Percentiles rank a stretch among this genome's conserved stretches.
These are phyloP conservation scores for Caenorhabditis drosophilae DNA, from an alignment of 2,888 invertebrate species.

Conservation along the genomic window DNA sequence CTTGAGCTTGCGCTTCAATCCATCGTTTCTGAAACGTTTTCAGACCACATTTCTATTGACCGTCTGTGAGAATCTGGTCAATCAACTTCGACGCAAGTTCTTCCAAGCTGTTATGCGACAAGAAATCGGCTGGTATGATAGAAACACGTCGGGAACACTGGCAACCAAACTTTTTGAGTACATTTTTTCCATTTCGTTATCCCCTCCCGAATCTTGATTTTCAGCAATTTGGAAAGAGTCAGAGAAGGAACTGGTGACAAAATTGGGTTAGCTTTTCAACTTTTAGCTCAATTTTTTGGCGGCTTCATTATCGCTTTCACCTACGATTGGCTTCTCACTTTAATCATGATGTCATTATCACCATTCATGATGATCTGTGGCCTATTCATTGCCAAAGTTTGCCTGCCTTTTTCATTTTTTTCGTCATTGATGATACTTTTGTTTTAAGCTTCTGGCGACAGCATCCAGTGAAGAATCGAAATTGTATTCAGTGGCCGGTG, in stretches of 20 bases:
- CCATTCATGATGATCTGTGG: slow-evolving; percentile 62
- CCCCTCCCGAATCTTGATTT: slow-evolving; percentile 2
- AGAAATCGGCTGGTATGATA: slow-evolving; percentile 72
- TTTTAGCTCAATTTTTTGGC: slow-evolving; percentile 62
- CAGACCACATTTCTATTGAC: slow-evolving; percentile 70
- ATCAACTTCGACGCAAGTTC: slow-evolving; percentile 71
- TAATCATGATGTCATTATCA: slow-evolving; percentile 68
- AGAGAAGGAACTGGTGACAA: slow-evolving; percentile 68
- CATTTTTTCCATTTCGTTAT: slow-evolving; percentile 3
- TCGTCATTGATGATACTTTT: no score
- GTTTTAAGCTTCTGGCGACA: no score
- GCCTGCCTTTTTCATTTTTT: no score
- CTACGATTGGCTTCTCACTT: slow-evolving; percentile 61
- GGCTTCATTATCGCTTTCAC: slow-evolving; percentile 56
- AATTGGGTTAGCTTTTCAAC: slow-evolving; percentile 59
- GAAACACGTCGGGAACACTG: slow-evolving; percentile 72
- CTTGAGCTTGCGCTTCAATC: no score
- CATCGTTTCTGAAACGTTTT: no score
- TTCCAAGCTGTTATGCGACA: slow-evolving; percentile 71
- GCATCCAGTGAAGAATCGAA: slow-evolving; percentile 71
- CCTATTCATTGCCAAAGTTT: slow-evolving; percentile 64
- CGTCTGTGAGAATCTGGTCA: slow-evolving; percentile 72
- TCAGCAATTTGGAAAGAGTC: slow-evolving; percentile 65
- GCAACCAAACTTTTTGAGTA: slow-evolving; percentile 73
- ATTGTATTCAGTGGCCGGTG: slow-evolving; percentile 48